Evolutionary conservation across 2,888 invertebrate species (phyloP).

Genomic region (Dugesia japonica): DNA sequence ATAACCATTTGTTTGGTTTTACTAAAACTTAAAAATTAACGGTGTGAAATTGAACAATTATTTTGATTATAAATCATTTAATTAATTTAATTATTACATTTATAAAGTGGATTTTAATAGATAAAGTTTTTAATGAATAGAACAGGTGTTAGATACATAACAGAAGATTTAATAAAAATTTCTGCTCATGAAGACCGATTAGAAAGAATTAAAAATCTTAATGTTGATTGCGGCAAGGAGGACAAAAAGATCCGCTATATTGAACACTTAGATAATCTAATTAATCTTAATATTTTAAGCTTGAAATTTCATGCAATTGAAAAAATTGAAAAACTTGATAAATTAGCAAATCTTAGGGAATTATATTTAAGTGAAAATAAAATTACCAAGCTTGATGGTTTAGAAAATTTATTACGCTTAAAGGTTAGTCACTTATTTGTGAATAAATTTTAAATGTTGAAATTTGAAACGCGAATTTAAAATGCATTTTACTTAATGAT

Average conservation of each 20-base stretch:
- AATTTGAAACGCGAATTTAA: no score
- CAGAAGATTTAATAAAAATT: background rate
- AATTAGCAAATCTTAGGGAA: constrained; percentile 41
- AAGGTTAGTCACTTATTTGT: background rate
- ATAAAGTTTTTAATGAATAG: background rate
- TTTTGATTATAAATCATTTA: no score
- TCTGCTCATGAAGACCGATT: background rate
- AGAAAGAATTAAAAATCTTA: background rate
- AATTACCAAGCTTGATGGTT: constrained; percentile 41
- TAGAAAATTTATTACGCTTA: background rate
- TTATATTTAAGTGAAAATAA: constrained; percentile 42
- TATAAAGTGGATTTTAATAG: no score
- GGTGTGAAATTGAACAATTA: no score
- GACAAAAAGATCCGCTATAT: constrained; percentile 5
- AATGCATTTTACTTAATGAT: no score
- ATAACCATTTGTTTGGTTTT: no score
- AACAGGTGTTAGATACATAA: background rate
- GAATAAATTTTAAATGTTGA: no score
- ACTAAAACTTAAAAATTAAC: no score
- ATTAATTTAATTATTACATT: no score
- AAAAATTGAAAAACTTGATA: constrained; percentile 44
- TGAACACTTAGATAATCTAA: constrained; percentile 9
- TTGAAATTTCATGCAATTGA: constrained; percentile 39
- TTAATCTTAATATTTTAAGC: background rate
- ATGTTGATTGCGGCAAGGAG: background rate